Evolutionary conservation across 2,888 invertebrate genomes (phyloP), one percentile per base, ranked within the genome.

Genomic region (Caradrina kadenii): DNA sequence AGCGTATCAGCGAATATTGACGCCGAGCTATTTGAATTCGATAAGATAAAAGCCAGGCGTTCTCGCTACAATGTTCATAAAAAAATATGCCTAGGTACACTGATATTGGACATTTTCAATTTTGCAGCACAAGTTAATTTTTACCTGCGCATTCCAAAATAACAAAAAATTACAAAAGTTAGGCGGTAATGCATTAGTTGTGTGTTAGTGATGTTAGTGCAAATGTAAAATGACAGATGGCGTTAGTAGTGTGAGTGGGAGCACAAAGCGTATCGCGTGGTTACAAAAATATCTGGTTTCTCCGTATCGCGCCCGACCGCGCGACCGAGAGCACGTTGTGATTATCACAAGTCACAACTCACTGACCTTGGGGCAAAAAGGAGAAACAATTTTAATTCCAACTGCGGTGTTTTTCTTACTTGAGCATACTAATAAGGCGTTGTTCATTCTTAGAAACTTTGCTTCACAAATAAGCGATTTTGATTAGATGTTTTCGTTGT

Each of bases 291-390:
- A 93, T 87, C 89, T 87, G 83, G 85, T 74, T 91, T 92, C 92
- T 87, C 85, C 85, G 93, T 92, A 92, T 91, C 89, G 89, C 86
- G 76, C 75, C 70, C 86, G 81, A 63, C 76, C 82, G 80, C 82
- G 77, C 78, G 81, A 83, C 81, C 82, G 84, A 84, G 80, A 86
- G 87, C 88, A 85, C 87, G 82, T 83, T 89, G 90, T 90, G 91
- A 92, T 93, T 90, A 93, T 91, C 91, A 89, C 89, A 85, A 88
- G 88, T 88, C 87, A 90, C 92, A 91, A 94, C 94, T 93, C 90
- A 90, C 93, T 90, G 94, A 92, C 95, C 95, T 95, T 95, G 95
- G 87, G 85, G 91, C 92, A 94, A 94, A 94, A 94, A 93, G 90
- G 91, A 92, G 93, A 92, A 92, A 93, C 90, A 86, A 93, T 92